A percentile compares a stretch with the other conserved stretches of the same genome.
phyloP scores from a whole-genome alignment of 2,888 invertebrate species.

The Rhamnusium bicolor region DNA sequence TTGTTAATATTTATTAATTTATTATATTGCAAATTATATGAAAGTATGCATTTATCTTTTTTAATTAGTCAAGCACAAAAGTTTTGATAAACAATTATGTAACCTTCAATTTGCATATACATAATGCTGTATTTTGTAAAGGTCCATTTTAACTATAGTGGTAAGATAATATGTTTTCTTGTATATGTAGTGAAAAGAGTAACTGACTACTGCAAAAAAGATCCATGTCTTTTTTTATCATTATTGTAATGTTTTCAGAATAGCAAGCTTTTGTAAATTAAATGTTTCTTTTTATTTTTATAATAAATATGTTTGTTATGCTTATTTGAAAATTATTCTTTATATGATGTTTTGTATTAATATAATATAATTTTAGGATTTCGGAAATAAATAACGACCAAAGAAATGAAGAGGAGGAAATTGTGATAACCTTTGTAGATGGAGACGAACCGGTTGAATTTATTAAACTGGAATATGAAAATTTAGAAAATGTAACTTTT shows the following conservation, averaged over 20 bases:
- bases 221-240: not conserved
- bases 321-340: not conserved
- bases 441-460: conserved; percentile 21
- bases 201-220: not conserved
- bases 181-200: not conserved
- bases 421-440: conserved; percentile 43
- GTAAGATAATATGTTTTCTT: too few relatives aligned
- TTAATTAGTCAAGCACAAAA: too few relatives aligned
- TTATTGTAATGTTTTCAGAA: not conserved
- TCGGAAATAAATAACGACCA: not conserved
- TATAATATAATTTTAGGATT: conserved; percentile 45
- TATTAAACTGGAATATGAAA: conserved; percentile 13
- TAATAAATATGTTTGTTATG: not conserved
- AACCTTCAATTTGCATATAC: too few relatives aligned
- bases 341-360: conserved; percentile 42
- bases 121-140: too few relatives aligned
- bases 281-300: not conserved
- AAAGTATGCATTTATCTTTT: too few relatives aligned
- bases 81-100: too few relatives aligned
- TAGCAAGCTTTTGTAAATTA: not conserved
- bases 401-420: conserved; percentile 44
- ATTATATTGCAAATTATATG: too few relatives aligned
- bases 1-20: too few relatives aligned
- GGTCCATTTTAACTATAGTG: too few relatives aligned
- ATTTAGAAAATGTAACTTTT: not conserved